Evolutionary conservation across 2,797 vertebrate genomes (phyloP), one percentile per base, ranked within the genome.

Genomic region (Oryzias sinensis): DNA sequence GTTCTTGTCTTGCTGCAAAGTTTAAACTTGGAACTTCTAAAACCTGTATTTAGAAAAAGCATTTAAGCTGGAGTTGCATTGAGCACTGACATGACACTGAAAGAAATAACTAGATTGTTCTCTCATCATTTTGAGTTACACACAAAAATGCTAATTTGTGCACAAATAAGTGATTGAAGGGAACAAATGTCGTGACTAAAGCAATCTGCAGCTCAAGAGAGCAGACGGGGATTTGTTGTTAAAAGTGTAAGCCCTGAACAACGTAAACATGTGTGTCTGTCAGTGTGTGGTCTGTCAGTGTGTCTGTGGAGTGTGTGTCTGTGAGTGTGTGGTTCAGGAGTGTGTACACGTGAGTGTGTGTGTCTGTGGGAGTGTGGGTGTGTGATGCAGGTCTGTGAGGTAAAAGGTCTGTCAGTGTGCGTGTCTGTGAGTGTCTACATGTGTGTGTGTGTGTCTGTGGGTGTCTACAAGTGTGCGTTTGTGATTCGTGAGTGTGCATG

Each of bases 201-300:
- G 29, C 8, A 33, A 33, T 33, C 9, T 33, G 29, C 9, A 33
- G 33, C 33, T 37, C 33, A 37, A 37, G 33, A 37, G 33, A 37
- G 33, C 33, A 63, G 59, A 61, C 25, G 18, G 20, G 59, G 65
- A 74, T 68, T 68, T n/a, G n/a, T n/a, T n/a, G n/a, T n/a, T n/a
- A n/a, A 71, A 77, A 77, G 76, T 77, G 82, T 60, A 76, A 52
- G 56, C 55, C 59, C 56, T 56, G 58, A 47, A 64, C 59, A 62
- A 59, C 76, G 72, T 66, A 59, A 62, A 27, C 29, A 18, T 45
- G 17, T 65, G 47, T 56, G 43, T 77, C 37, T 37, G n/a, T 68
- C 53, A 55, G 41, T 76, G 13, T 20, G 24, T 20, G 20, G 20
- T 22, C 2, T 22, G 20, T 22, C 2, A 22, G 20, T 22, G 20